phyloP scores from a whole-genome alignment of 2,888 invertebrate genomes.

The Eupithecia insigniata region DNA sequence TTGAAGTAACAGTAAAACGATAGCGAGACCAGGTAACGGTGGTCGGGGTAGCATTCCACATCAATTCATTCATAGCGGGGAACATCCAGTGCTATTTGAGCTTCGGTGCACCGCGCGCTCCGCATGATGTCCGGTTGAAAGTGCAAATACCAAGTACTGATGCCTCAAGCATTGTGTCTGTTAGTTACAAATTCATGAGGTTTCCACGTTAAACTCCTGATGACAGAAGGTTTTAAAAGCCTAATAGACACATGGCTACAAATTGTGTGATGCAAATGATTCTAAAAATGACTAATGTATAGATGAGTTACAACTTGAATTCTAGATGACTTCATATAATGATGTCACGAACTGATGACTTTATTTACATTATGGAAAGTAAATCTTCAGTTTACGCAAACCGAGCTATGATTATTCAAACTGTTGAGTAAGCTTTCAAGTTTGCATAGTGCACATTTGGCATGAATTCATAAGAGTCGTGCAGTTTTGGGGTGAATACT shows the following conservation, averaged over 20 bases:
- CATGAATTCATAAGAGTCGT: slow-evolving; percentile 17
- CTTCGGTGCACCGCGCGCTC: slow-evolving; percentile 74
- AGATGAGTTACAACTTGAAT: not conserved
- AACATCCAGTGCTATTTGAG: slow-evolving; percentile 71
- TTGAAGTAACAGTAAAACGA: slow-evolving; percentile 58
- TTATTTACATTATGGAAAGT: not conserved
- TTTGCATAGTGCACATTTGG: slow-evolving; percentile 28
- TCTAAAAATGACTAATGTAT: not conserved
- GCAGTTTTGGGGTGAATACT: slow-evolving; percentile 14
- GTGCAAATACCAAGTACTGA: slow-evolving; percentile 49
- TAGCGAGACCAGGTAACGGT: slow-evolving; percentile 63
- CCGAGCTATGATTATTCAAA: not conserved
- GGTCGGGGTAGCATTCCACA: slow-evolving; percentile 79
- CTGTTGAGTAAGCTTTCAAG: slow-evolving; percentile 44
- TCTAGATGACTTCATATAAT: not conserved
- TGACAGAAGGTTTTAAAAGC: not conserved
- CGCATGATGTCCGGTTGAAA: slow-evolving; percentile 62
- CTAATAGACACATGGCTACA: not conserved
- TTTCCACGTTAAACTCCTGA: not conserved
- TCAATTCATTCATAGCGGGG: slow-evolving; percentile 74
- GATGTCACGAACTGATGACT: not conserved
- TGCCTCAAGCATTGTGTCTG: slow-evolving; percentile 47
- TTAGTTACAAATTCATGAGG: slow-evolving; percentile 23
- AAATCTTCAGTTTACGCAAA: not conserved
- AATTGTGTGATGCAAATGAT: not conserved